These are phyloP conservation scores for Melipona beecheii DNA, from an alignment of 2,888 invertebrate genomes.

Conservation along the genomic window DNA sequence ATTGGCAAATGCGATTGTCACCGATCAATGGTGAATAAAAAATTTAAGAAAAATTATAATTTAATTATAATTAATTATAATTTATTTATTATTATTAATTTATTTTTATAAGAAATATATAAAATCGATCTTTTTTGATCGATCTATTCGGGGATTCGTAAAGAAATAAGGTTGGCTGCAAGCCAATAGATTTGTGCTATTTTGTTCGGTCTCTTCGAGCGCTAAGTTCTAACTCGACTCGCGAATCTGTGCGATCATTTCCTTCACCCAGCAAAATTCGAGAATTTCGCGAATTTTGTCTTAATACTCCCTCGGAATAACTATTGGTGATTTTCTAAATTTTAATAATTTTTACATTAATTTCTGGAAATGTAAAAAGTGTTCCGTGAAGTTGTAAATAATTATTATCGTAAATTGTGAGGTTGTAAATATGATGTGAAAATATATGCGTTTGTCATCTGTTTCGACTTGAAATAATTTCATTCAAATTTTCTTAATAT, in stretches of 20 bases:
- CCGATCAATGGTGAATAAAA: too few relatives aligned
- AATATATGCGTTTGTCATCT: not conserved
- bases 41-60: too few relatives aligned
- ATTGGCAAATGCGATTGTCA: not conserved
- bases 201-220: conserved; percentile 71
- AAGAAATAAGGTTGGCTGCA: conserved; percentile 72
- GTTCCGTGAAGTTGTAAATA: conserved; percentile 11
- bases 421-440: not conserved
- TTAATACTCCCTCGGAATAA: not conserved
- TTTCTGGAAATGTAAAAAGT: not conserved
- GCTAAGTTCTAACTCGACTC: conserved; percentile 56
- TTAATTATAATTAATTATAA: too few relatives aligned
- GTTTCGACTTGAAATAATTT: not conserved
- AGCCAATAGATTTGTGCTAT: conserved; percentile 76
- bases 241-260: conserved; percentile 53
- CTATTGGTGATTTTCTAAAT: conserved; percentile 9
- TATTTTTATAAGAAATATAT: conserved; percentile 5
- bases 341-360: not conserved
- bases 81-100: too few relatives aligned
- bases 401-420: not conserved
- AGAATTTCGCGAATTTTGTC: conserved; percentile 9
- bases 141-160: conserved; percentile 53
- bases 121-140: conserved; percentile 47
- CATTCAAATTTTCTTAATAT: not conserved
- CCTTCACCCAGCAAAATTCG: conserved; percentile 20